Base-by-base conservation (phyloP, 2,888 invertebrate genomes). In the Platypus cylindrus region DNA sequence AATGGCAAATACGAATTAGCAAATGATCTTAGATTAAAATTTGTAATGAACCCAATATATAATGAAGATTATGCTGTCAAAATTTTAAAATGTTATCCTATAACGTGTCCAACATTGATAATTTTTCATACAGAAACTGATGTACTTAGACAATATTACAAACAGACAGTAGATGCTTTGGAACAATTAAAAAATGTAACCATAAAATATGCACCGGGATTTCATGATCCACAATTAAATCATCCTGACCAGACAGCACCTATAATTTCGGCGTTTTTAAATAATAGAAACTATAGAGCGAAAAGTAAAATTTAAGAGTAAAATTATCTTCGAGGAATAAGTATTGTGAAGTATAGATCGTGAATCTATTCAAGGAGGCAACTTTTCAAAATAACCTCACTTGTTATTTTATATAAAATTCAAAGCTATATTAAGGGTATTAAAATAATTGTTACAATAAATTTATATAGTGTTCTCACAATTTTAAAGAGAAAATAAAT, bases 201-300 rank as follows among this genome's bases (percentile, higher is more conserved):
- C 3, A 36, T 58, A 41, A 35, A 51, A 45, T 1, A 59, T 2
- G 66, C 75, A 0, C 55, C 63, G 0, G 77, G 76, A 0, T 60
- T 63, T 23, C 78, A 78, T 43, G 74, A 78, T 75, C 0, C 77
- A 78, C 51, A 66, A 69, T 25, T 69, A 67, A 5, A 49, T n/a
- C n/a, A 66, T 43, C 75, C 77, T 0, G 68, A 71, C 40, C 50
- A 54, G 5, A 58, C 76, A 3, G 63, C 63, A 1, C 51, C 53
- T 2, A 28, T 49, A 26, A 43, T 58, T 23, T 44, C 27, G 17
- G 46, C 49, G 30, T 58, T 58, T 52, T 49, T 58, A 32, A 36
- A 42, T 17, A 34, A 29, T 20, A 32, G 45, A n/a, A n/a, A n/a
- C n/a, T n/a, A n/a, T n/a, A n/a, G n/a, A n/a, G n/a, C n/a, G 27